phyloP scores from a whole-genome alignment of 1,140 invertebrate species.

The Tetraneura akinire region DNA sequence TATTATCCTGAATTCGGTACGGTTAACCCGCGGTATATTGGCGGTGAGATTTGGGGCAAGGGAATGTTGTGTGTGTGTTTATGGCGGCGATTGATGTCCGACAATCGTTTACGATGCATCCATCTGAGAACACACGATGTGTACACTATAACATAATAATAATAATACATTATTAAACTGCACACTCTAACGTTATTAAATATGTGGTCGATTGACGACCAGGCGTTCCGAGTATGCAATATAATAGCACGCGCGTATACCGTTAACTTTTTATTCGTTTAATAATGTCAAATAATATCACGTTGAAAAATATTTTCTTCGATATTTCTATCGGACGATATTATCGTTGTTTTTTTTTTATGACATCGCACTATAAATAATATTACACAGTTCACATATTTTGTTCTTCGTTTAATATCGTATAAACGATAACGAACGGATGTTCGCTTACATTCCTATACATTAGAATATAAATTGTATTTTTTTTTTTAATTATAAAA shows the following conservation, averaged over 20 bases:
- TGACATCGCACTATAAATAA: too few species aligned
- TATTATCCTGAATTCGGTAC: background rate
- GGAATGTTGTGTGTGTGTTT: background rate
- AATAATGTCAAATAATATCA: too few species aligned
- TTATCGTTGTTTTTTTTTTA: too few species aligned
- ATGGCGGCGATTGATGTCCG: slow-evolving; percentile 4
- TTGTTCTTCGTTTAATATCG: too few species aligned
- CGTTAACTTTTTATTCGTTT: background rate
- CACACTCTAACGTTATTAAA: background rate
- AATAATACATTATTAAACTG: background rate
- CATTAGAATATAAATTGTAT: too few species aligned
- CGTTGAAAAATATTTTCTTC: too few species aligned
- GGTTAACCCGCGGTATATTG: background rate
- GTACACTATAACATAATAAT: too few species aligned
- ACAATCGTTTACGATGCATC: background rate
- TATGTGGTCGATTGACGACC: background rate
- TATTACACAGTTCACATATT: too few species aligned
- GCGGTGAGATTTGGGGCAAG: background rate
- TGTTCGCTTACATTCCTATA: too few species aligned
- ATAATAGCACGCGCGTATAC: background rate
- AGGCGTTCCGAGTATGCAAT: slow-evolving; percentile 25
- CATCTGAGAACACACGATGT: background rate
- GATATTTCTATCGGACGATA: too few species aligned
- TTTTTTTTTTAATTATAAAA: too few species aligned
- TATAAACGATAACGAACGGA: too few species aligned